These are phyloP conservation scores for Tenthredo notha DNA, from an alignment of 2,888 invertebrate species.

Conservation along the genomic window DNA sequence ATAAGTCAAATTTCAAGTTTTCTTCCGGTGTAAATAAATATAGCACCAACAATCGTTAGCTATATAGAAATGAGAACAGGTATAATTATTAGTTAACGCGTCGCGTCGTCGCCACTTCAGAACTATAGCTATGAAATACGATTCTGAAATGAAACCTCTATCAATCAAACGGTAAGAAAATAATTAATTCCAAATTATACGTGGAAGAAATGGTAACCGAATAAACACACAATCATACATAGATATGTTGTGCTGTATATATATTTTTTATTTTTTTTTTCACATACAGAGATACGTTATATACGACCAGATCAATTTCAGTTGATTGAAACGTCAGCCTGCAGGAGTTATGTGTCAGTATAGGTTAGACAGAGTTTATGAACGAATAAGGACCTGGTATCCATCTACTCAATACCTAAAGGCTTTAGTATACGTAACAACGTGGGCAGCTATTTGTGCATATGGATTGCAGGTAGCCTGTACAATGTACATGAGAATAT, in stretches of 20 bases:
- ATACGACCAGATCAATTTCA: constrained; percentile 13
- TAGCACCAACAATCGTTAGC: constrained; percentile 40
- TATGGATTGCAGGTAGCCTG: neutral
- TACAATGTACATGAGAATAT: neutral
- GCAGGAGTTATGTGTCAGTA: constrained; percentile 68
- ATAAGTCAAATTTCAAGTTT: constrained; percentile 41
- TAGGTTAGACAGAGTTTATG: constrained; percentile 41
- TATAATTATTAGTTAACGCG: neutral
- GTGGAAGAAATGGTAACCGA: neutral
- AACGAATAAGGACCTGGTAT: constrained; percentile 7
- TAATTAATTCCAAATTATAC: neutral
- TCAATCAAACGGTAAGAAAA: neutral
- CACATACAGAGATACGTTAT: neutral
- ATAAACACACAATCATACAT: neutral
- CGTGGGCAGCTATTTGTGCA: neutral
- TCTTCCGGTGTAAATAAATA: constrained; percentile 28
- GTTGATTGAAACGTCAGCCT: constrained; percentile 74
- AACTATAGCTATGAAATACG: neutral
- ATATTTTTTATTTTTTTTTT: neutral
- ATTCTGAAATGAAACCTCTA: neutral
- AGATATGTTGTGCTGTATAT: neutral
- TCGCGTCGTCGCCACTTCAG: neutral
- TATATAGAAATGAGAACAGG: neutral
- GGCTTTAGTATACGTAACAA: neutral
- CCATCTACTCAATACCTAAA: constrained; percentile 39